Percentiles rank a stretch among this genome's conserved stretches.
Conservation (phyloP, 2,888 invertebrate species). For the Drosophila koepferae region DNA sequence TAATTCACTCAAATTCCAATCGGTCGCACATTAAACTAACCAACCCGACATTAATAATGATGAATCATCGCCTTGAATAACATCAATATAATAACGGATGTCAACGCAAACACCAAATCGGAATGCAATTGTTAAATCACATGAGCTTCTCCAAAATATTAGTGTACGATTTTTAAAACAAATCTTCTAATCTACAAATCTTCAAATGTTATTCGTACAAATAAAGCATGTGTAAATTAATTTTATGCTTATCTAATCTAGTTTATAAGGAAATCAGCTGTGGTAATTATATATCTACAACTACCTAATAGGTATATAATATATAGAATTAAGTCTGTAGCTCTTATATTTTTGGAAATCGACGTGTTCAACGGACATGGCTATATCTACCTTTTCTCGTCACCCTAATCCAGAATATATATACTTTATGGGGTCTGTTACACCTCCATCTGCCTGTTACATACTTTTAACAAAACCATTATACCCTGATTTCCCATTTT, state of each 20-base stretch:
- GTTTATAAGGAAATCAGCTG: no score
- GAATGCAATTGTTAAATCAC: constrained; percentile 2
- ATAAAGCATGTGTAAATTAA: background rate
- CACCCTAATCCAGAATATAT: no score
- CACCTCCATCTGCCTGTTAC: no score
- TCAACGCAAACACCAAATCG: background rate
- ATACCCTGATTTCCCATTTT: no score
- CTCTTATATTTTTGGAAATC: no score
- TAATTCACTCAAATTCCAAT: background rate
- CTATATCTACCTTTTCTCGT: no score
- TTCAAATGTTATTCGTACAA: background rate
- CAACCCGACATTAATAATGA: background rate
- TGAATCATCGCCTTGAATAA: background rate
- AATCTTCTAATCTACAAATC: background rate
- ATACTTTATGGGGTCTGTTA: no score
- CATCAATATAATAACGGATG: background rate
- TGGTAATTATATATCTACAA: no score
- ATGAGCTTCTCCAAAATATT: background rate
- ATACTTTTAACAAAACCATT: no score
- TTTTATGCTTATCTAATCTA: background rate
- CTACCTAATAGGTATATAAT: no score
- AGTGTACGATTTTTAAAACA: background rate
- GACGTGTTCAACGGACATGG: no score
- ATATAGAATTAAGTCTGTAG: no score
- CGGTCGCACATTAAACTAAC: background rate